phyloP scores from a whole-genome alignment of 2,888 invertebrate species.

The Pecten maximus region DNA sequence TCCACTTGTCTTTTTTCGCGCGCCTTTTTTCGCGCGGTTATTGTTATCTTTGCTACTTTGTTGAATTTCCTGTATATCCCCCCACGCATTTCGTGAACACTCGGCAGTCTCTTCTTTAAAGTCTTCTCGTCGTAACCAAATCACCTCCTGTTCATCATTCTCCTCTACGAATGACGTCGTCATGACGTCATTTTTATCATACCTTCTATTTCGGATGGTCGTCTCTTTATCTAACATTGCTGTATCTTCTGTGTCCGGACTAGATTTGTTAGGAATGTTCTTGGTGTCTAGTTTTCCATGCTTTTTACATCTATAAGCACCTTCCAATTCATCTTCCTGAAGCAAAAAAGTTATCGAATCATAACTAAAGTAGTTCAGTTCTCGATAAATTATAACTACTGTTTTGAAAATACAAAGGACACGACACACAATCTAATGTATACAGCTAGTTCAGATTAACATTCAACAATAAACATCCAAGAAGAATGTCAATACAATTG shows the following conservation, averaged over 20 bases:
- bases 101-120: conserved; percentile 53
- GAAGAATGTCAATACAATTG: no score
- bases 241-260: conserved; percentile 6
- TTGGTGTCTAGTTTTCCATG: conserved; percentile 47
- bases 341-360: not conserved
- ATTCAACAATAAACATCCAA: no score
- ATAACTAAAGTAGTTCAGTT: no score
- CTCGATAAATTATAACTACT: no score
- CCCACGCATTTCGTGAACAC: conserved; percentile 41
- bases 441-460: no score
- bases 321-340: conserved; percentile 66
- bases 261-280: conserved; percentile 30
- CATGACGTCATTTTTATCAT: not conserved
- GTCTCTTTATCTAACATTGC: not conserved
- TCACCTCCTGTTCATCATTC: conserved; percentile 56
- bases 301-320: conserved; percentile 53
- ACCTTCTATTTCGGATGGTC: conserved; percentile 37
- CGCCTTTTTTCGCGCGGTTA: conserved; percentile 40
- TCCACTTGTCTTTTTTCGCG: conserved; percentile 7
- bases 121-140: conserved; percentile 64
- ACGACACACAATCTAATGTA: no score
- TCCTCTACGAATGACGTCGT: conserved; percentile 27
- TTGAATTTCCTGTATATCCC: not conserved
- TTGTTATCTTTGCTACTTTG: conserved; percentile 38
- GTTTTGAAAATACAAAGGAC: no score